These are phyloP conservation scores for Amphipyra tragopoginis DNA, from an alignment of 2,888 invertebrate species.

Conservation along the genomic window DNA sequence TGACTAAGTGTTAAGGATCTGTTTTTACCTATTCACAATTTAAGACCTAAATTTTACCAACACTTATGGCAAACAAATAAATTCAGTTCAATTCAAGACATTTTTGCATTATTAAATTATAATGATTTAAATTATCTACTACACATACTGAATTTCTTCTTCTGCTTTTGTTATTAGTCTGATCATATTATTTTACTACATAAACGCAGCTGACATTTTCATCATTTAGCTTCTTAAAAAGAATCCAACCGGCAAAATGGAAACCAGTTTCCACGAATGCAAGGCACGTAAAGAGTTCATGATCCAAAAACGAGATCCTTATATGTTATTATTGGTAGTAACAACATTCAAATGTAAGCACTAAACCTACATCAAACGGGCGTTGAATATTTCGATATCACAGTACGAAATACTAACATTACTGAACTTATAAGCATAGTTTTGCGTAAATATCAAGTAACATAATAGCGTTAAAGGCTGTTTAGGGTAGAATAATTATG, in stretches of 20 bases:
- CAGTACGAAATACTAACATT: slow-evolving; percentile 3
- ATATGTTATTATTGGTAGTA: neutral
- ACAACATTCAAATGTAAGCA: slow-evolving; percentile 11
- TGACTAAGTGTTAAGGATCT: too few relatives aligned
- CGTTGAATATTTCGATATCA: slow-evolving; percentile 11
- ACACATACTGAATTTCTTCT: neutral
- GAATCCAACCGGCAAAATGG: neutral
- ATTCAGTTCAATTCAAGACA: too few relatives aligned
- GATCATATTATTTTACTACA: neutral
- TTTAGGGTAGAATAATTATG: slow-evolving; percentile 18
- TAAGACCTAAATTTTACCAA: too few relatives aligned
- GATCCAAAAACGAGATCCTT: slow-evolving; percentile 17
- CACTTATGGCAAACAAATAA: too few relatives aligned
- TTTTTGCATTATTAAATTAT: too few relatives aligned
- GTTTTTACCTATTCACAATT: too few relatives aligned
- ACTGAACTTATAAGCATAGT: neutral
- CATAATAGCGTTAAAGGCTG: slow-evolving; percentile 1
- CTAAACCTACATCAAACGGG: slow-evolving; percentile 12
- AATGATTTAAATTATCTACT: too few relatives aligned
- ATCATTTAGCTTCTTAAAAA: slow-evolving; percentile 1
- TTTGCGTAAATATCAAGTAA: slow-evolving; percentile 1
- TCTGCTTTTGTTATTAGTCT: neutral
- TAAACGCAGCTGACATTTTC: neutral
- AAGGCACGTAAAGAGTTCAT: slow-evolving; percentile 5
- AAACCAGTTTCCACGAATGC: slow-evolving; percentile 12